phyloP scores from a whole-genome alignment of 2,888 invertebrate species.

The Phrixothrix hirtus region DNA sequence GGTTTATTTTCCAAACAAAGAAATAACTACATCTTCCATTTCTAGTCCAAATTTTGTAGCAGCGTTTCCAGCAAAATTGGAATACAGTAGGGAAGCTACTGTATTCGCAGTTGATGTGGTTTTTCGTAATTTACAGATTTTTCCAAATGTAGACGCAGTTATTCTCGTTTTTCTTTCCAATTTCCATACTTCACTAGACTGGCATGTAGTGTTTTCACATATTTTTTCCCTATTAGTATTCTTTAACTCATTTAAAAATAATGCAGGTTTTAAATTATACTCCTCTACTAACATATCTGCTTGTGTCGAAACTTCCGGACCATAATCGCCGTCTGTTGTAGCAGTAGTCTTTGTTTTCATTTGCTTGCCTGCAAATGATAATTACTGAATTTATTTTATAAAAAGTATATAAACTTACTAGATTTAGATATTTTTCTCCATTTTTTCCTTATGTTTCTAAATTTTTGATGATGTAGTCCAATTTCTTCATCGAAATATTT shows the following conservation, averaged over 20 bases:
- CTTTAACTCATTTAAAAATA: background rate
- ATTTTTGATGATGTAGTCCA: background rate
- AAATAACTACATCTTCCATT: background rate
- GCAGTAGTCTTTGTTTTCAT: background rate
- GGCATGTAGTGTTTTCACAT: background rate
- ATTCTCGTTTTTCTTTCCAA: background rate
- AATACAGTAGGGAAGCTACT: too few relatives aligned
- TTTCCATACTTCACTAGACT: background rate
- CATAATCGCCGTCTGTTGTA: constrained; percentile 2
- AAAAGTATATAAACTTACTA: background rate
- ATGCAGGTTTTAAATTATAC: background rate
- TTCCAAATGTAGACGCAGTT: background rate
- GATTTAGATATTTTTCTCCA: background rate
- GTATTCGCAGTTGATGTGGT: background rate
- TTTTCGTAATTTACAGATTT: constrained; percentile 1
- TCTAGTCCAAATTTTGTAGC: background rate
- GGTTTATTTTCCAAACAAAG: background rate
- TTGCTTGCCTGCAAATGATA: background rate
- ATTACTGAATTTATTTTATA: background rate
- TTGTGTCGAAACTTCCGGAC: background rate
- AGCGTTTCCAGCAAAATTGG: background rate
- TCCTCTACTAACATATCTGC: background rate
- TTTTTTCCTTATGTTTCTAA: background rate
- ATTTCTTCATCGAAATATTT: background rate
- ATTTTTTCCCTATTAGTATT: background rate